Conservation (phyloP, 30 jellyfish, hydroid and myxozoan species). For the Catostylus mosaicus region DNA sequence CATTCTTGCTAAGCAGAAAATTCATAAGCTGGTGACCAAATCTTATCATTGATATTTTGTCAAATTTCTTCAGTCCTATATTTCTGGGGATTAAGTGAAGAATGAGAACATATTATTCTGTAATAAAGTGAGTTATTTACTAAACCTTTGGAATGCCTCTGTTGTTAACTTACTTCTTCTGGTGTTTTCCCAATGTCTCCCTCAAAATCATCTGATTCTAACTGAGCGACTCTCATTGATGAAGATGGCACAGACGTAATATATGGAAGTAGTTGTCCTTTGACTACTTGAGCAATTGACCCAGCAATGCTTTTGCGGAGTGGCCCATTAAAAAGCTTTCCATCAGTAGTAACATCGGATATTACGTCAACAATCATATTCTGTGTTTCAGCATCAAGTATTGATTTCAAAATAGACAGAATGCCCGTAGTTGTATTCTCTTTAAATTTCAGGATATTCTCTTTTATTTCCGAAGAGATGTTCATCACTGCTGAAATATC, state of each 20-base stretch:
- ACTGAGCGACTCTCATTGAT: neutral
- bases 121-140: too few relatives aligned
- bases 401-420: slow-evolving; percentile 38
- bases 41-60: too few relatives aligned
- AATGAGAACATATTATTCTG: too few relatives aligned
- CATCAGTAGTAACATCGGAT: slow-evolving; percentile 73
- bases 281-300: slow-evolving; percentile 24
- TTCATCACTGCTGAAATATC: neutral
- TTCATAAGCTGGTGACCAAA: too few relatives aligned
- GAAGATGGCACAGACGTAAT: slow-evolving; percentile 7
- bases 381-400: slow-evolving; percentile 61
- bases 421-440: slow-evolving; percentile 55
- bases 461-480: slow-evolving; percentile 10
- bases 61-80: too few relatives aligned
- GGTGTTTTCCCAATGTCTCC: slow-evolving; percentile 60
- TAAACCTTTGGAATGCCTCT: neutral
- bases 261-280: slow-evolving; percentile 7
- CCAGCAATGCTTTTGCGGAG: slow-evolving; percentile 44
- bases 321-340: slow-evolving; percentile 26
- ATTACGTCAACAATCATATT: slow-evolving; percentile 34
- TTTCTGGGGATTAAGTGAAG: too few relatives aligned
- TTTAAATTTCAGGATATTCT: slow-evolving; percentile 42
- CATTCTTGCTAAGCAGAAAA: too few relatives aligned
- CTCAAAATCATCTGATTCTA: slow-evolving; percentile 28
- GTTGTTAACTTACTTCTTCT: slow-evolving; percentile 56